phyloP scores from a whole-genome alignment of 2,888 invertebrate genomes.

The Caenorhabditis sp. region DNA sequence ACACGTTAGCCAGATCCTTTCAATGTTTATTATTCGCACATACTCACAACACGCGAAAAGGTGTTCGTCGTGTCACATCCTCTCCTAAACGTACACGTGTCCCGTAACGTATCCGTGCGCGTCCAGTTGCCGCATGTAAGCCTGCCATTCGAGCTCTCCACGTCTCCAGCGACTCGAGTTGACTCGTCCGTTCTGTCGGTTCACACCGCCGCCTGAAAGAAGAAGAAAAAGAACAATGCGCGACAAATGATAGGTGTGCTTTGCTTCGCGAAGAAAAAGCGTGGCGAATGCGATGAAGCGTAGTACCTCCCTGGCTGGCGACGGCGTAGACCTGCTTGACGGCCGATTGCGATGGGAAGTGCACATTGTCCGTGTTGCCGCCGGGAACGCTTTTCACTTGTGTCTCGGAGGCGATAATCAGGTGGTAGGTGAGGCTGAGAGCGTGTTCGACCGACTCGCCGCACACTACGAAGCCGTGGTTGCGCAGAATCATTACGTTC shows the following conservation, averaged over 20 bases:
- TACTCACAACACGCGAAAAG: conserved; percentile 1
- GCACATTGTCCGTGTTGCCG: conserved; percentile 47
- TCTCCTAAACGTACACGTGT: conserved; percentile 15
- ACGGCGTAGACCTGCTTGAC: conserved; percentile 67
- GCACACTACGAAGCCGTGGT: conserved; percentile 76
- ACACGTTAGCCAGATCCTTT: conserved; percentile 31
- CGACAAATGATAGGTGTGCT: background rate
- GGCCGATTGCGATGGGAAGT: conserved; percentile 61
- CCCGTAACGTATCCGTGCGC: conserved; percentile 46
- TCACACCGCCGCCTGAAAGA: conserved; percentile 69
- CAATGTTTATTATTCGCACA: conserved; percentile 48
- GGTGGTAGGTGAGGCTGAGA: conserved; percentile 88
- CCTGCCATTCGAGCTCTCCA: conserved; percentile 82
- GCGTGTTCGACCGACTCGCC: conserved; percentile 92
- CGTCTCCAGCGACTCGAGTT: conserved; percentile 72
- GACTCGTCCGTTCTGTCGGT: conserved; percentile 61
- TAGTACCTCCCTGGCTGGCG: conserved; percentile 71
- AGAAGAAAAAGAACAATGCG: background rate
- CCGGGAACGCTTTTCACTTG: conserved; percentile 82
- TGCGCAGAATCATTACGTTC: conserved; percentile 75
- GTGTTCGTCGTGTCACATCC: conserved; percentile 4
- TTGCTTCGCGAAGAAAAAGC: background rate
- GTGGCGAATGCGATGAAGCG: conserved; percentile 5
- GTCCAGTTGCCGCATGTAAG: conserved; percentile 81
- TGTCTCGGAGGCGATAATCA: conserved; percentile 90